Conservation (phyloP, 2,888 invertebrate genomes). For the Rhagium mordax region DNA sequence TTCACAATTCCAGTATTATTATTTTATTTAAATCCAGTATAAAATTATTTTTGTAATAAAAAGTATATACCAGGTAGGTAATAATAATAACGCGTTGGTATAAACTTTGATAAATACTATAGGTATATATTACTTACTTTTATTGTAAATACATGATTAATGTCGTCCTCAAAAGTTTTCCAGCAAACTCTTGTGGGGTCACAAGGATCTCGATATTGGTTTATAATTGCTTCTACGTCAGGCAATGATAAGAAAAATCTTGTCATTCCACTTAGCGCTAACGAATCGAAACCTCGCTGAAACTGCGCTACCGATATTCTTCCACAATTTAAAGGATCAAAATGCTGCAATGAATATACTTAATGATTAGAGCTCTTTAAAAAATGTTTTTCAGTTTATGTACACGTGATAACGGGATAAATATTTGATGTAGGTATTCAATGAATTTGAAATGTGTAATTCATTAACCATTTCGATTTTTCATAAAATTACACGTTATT, state of each 20-base stretch:
- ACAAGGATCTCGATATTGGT: constrained; percentile 81
- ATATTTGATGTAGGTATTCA: too few relatives aligned
- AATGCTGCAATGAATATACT: constrained; percentile 73
- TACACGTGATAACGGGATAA: too few relatives aligned
- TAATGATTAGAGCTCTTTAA: too few relatives aligned
- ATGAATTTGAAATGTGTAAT: too few relatives aligned
- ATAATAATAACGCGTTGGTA: too few relatives aligned
- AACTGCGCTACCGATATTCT: constrained; percentile 81
- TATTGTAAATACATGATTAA: constrained; percentile 76
- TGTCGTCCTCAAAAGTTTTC: constrained; percentile 84
- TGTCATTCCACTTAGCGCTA: constrained; percentile 76
- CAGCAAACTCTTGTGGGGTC: constrained; percentile 80
- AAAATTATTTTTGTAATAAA: too few relatives aligned
- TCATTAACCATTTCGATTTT: too few relatives aligned
- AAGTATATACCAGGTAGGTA: too few relatives aligned
- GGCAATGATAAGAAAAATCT: constrained; percentile 74
- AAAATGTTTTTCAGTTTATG: too few relatives aligned
- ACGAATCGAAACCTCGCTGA: constrained; percentile 77
- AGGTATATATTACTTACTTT: constrained; percentile 63
- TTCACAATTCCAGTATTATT: background rate
- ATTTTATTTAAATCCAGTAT: too few relatives aligned
- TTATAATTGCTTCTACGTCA: constrained; percentile 77
- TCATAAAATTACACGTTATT: too few relatives aligned
- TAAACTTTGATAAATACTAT: too few relatives aligned
- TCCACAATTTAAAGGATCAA: constrained; percentile 79